These are phyloP conservation scores for Formica aserva DNA, from an alignment of 2,888 invertebrate species.

Conservation along the genomic window DNA sequence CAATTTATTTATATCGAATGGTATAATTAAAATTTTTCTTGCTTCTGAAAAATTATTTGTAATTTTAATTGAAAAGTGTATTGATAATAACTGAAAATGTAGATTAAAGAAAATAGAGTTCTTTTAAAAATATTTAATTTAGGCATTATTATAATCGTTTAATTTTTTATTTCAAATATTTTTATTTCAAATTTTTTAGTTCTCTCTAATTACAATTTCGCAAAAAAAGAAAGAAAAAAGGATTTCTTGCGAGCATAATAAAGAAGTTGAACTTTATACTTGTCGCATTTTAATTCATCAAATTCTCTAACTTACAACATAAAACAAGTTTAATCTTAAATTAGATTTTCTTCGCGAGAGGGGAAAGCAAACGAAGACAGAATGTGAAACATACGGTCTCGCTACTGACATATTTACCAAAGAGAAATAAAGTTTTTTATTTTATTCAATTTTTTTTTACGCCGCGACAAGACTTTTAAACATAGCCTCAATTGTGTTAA, in stretches of 20 bases:
- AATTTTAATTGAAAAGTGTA: neutral
- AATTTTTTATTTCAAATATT: neutral
- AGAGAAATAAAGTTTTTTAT: constrained; percentile 10
- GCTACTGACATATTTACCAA: neutral
- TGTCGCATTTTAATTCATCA: constrained; percentile 7
- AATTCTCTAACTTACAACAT: neutral
- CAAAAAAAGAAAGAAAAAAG: neutral
- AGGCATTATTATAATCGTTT: neutral
- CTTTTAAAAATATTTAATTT: neutral
- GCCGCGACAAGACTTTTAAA: constrained; percentile 10
- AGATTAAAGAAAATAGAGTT: neutral
- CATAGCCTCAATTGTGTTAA: constrained; percentile 32
- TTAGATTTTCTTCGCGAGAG: constrained; percentile 12
- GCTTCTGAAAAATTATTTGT: neutral
- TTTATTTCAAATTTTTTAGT: neutral
- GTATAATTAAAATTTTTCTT: neutral
- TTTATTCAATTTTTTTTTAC: neutral
- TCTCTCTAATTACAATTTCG: neutral
- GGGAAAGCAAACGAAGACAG: neutral
- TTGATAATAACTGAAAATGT: neutral
- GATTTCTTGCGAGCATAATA: neutral
- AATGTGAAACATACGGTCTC: neutral
- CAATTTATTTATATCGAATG: neutral
- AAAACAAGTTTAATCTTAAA: constrained; percentile 31
- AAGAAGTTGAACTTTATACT: constrained; percentile 4